Base-by-base conservation (phyloP, 1,140 invertebrate species). In the Cepaea nemoralis region DNA sequence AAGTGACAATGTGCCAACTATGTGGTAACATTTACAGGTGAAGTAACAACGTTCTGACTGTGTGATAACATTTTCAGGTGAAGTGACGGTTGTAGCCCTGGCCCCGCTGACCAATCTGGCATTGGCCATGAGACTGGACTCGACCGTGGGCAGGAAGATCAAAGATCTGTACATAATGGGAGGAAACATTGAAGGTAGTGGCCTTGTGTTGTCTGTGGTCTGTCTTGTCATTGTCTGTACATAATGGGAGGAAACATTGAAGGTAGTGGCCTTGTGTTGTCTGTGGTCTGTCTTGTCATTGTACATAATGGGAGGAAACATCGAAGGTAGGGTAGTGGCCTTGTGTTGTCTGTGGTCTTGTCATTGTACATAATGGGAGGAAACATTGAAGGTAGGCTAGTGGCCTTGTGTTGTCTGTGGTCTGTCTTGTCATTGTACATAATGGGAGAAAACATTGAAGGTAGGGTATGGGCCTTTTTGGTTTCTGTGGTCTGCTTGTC, bases 101-200 rank as follows among this genome's bases (percentile, higher is more conserved):
- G 96, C 93, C 0, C 95, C 96, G 0, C 89, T 96, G 37, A 96
- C 95, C 1, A 96, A 96, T 87, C 88, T 96, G 66, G 95, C 95
- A 14, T 86, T 96, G 74, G 93, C 95, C 6, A 93, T 95, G 16
- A 93, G 94, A 85, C 91, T 95, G 84, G 94, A 94, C 85, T 93
- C 93, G 2, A 83, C 93, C 27, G 94, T 96, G 88, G 89, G 93
- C 0, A 82, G 92, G 0, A 92, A 93, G 55, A 90, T 96, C 0
- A 94, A 94, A 85, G 93, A 93, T 63, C 91, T 96, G 80, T 94
- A 93, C 84, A 93, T 95, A 6, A 96, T 96, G 95, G 95, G 95
- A 37, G 95, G 95, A 77, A 96, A 96, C 77, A 87, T 88, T 73
- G 82, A 86, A 76, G 89, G 90, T 89, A 84, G 39, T 24, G 24